Evolutionary conservation across 2,797 vertebrate species (phyloP).

Genomic region (Leucoraja ocellata): DNA sequence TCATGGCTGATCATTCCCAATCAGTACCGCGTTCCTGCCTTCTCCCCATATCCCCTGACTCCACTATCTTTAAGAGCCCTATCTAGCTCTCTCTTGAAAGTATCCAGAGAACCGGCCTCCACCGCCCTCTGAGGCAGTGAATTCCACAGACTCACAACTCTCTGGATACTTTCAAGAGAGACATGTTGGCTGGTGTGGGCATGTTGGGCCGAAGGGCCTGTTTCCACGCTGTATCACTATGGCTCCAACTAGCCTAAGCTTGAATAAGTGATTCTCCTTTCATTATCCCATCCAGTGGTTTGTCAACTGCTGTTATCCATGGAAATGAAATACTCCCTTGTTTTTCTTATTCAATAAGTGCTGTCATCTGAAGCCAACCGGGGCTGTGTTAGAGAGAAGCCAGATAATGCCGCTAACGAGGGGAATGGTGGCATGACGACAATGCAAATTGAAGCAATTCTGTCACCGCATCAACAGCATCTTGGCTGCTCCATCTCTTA

Average conservation of each 20-base stretch:
- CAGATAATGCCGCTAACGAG: conserved; percentile 6
- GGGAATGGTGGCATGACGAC: not conserved
- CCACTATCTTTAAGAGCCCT: no score
- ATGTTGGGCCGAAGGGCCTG: not conserved
- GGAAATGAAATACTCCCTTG: not conserved
- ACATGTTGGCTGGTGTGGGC: no score
- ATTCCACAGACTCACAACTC: no score
- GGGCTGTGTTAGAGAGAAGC: not conserved
- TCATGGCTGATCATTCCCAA: no score
- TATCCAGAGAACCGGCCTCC: no score
- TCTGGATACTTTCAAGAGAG: no score
- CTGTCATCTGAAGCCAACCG: not conserved
- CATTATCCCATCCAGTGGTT: not conserved
- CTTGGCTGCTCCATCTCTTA: conserved; percentile 19
- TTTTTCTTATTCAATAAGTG: not conserved
- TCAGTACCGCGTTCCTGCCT: no score
- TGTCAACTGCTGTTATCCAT: not conserved
- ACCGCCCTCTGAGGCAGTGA: no score
- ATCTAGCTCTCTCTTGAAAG: no score
- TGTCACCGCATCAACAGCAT: conserved; percentile 14
- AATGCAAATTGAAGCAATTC: conserved; percentile 30
- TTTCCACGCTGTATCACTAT: no score
- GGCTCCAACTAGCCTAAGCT: not conserved
- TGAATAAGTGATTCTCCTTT: not conserved
- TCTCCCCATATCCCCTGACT: no score